phyloP scores from a whole-genome alignment of 2,888 invertebrate species.

The Hemithea aestivaria region DNA sequence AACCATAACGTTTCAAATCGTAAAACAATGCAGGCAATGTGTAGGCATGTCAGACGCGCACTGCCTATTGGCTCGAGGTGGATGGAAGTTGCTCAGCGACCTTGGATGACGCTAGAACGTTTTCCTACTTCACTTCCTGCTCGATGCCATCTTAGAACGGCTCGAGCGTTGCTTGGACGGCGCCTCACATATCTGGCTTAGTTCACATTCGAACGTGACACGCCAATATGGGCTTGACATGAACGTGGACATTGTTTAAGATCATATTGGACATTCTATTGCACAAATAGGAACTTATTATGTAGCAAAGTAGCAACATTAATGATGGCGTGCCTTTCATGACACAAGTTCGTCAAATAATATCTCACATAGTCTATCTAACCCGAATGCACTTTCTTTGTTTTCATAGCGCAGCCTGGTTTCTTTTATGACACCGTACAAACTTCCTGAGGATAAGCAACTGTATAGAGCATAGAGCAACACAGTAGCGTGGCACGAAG shows the following conservation, averaged over 20 bases:
- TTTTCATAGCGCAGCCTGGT: slow-evolving; percentile 42
- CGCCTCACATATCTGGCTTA: slow-evolving; percentile 35
- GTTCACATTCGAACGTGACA: slow-evolving; percentile 24
- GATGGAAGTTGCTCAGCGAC: slow-evolving; percentile 58
- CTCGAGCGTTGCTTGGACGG: slow-evolving; percentile 38
- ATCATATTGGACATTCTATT: too few relatives aligned
- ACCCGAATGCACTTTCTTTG: slow-evolving; percentile 65
- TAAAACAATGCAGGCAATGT: slow-evolving; percentile 46
- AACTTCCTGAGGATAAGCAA: slow-evolving; percentile 59
- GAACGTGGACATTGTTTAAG: slow-evolving; percentile 3
- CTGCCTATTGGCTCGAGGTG: slow-evolving; percentile 48
- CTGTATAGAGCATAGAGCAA: slow-evolving; percentile 50
- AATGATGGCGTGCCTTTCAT: slow-evolving; percentile 59
- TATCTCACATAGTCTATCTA: slow-evolving; percentile 48
- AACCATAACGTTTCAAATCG: slow-evolving; percentile 54
- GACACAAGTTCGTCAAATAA: slow-evolving; percentile 41
- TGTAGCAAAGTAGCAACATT: slow-evolving; percentile 36
- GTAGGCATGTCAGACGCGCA: slow-evolving; percentile 39
- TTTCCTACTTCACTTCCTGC: slow-evolving; percentile 76
- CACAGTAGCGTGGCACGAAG: slow-evolving; percentile 47
- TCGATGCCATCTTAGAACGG: slow-evolving; percentile 63
- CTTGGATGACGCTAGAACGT: slow-evolving; percentile 71
- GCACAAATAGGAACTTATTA: too few relatives aligned
- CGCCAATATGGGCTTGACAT: slow-evolving; percentile 10
- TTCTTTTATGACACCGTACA: slow-evolving; percentile 53